These are phyloP conservation scores for Crax fasciolata DNA, from an alignment of 2,797 vertebrate species.

Conservation along the genomic window DNA sequence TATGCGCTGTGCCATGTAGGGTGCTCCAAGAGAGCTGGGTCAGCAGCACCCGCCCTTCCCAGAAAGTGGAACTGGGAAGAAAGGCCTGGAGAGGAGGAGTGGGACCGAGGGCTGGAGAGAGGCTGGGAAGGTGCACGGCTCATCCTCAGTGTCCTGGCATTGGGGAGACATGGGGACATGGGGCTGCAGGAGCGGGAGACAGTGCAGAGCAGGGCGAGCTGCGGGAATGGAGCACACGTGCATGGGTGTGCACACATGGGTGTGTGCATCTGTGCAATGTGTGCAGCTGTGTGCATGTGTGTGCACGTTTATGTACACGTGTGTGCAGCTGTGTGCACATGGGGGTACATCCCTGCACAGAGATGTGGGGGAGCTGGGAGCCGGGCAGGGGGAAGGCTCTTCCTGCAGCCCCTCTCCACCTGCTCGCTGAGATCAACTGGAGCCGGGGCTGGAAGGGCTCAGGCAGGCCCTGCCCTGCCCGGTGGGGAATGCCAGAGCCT, in stretches of 20 bases:
- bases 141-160: accelerated
- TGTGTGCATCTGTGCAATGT: too few species aligned
- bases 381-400: accelerated
- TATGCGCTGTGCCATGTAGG: accelerated
- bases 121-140: neutral
- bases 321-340: neutral
- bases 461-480: neutral
- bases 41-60: neutral
- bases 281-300: neutral
- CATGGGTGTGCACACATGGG: neutral
- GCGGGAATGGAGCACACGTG: neutral
- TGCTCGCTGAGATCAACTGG: neutral
- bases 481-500: conserved; percentile 45
- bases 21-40: neutral
- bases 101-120: neutral
- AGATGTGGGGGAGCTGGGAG: neutral
- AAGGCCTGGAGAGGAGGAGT: neutral
- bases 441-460: neutral
- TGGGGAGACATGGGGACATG: neutral
- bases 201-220: neutral
- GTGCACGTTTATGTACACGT: too few species aligned
- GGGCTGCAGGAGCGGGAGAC: neutral
- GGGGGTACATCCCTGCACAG: neutral
- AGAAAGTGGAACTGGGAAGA: neutral
- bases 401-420: neutral